Conservation (phyloP, 92 coral and sea anemone species). For the Parazoanthus swiftii region DNA sequence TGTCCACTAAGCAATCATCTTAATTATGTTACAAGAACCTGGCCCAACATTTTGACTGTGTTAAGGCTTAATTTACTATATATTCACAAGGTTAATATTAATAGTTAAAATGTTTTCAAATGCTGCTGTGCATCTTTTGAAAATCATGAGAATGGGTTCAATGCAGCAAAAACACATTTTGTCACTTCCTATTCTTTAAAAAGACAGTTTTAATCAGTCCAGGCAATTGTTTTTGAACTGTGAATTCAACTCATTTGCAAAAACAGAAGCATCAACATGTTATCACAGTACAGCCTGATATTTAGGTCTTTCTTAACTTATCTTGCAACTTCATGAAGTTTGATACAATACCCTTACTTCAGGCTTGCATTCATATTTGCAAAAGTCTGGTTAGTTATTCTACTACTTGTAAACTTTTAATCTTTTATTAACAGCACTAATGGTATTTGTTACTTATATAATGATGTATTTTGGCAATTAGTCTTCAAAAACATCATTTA, state of each 20-base stretch:
- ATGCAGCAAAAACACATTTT: neutral
- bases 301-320: conserved; percentile 89
- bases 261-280: neutral
- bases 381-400: neutral
- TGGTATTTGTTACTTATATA: neutral
- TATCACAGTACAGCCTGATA: neutral
- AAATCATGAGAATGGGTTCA: neutral
- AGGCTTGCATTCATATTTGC: conserved; percentile 18
- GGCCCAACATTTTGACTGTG: neutral
- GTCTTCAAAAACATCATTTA: neutral
- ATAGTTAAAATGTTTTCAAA: neutral
- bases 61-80: too few relatives aligned
- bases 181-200: neutral
- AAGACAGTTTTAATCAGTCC: neutral
- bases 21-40: neutral
- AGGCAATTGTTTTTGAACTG: neutral
- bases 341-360: conserved; percentile 83
- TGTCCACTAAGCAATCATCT: neutral
- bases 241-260: neutral
- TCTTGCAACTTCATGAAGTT: conserved; percentile 80
- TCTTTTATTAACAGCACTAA: neutral
- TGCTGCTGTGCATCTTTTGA: neutral
- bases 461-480: too few relatives aligned
- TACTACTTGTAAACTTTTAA: neutral
- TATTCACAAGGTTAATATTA: neutral